Evolutionary conservation across 2,888 invertebrate genomes (phyloP), one percentile per base, ranked within the genome.

Genomic region (Spilosoma lubricipeda): DNA sequence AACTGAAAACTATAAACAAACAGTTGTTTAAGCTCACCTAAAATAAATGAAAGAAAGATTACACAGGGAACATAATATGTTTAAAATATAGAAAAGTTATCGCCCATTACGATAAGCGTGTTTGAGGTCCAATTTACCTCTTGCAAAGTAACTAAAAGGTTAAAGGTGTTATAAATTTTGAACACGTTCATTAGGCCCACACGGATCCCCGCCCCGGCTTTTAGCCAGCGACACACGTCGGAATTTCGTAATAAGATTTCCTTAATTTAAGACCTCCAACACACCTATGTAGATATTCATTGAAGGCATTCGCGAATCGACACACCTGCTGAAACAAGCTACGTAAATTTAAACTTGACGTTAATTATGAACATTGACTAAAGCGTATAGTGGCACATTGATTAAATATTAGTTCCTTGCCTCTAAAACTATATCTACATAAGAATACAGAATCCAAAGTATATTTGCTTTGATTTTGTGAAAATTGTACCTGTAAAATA

Each of bases 231-330:
- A 93, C 94, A 94, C 94, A 93, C 93, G 94, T 93, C 85, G 94
- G 95, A 94, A 95, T 95, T 95, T 94, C 89, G 91, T 94, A 95
- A 95, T 95, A 94, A 94, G 92, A 93, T 94, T 95, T 93, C 89
- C 94, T 92, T 93, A 95, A 95, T 94, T 94, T 94, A 93, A 92
- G 90, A 91, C 91, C 89, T 86, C 86, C 86, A 81, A 83, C 80
- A 84, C 85, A 89, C 81, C 84, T 82, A 81, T 56, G 56, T 65
- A 71, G 75, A 78, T 72, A 76, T 77, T 81, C 84, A 85, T 79
- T 81, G 82, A 82, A 70, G 80, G 81, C 84, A 88, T 87, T 88
- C 85, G 72, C 78, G 78, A 84, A 88, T 87, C 83, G 85, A 86
- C 88, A 81, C 79, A 82, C 78, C 74, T 81, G 77, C 71, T 75